A percentile compares a stretch with the other conserved stretches of the same genome.
phyloP scores from a whole-genome alignment of 2,797 vertebrate species.

The Centropyge bicolor region DNA sequence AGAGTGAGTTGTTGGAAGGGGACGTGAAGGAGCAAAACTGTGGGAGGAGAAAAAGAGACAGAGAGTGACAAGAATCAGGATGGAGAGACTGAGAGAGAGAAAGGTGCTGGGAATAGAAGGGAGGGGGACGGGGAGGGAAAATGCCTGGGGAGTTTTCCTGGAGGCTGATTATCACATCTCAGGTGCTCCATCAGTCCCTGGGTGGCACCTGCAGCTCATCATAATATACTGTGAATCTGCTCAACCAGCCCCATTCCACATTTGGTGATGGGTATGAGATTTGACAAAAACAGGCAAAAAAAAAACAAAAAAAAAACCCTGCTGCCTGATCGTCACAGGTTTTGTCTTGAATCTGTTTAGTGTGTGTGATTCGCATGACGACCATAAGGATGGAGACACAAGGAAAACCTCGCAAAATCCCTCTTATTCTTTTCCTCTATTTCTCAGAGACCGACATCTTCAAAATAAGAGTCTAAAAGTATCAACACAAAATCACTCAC shows the following conservation, averaged over 20 bases:
- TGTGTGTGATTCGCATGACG: too few species aligned
- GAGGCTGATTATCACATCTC: conserved; percentile 33
- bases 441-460: too few species aligned
- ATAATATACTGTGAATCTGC: conserved; percentile 25
- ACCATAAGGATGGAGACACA: too few species aligned
- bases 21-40: not conserved
- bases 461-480: too few species aligned
- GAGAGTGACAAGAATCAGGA: not conserved
- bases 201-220: conserved; percentile 19
- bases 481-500: too few species aligned
- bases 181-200: not conserved
- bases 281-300: not conserved
- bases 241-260: conserved; percentile 1
- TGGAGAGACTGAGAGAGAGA: not conserved
- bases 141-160: conserved; percentile 18
- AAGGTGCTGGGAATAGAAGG: not conserved
- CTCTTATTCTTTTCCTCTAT: too few species aligned
- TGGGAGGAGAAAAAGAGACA: not conserved
- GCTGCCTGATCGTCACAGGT: too few species aligned
- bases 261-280: not conserved
- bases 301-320: too few species aligned
- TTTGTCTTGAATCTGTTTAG: too few species aligned
- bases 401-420: too few species aligned
- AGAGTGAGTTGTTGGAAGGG: not conserved
- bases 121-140: not conserved